phyloP scores from a whole-genome alignment of 2,113 vertebrate species.

The Gracilinanus agilis region DNA sequence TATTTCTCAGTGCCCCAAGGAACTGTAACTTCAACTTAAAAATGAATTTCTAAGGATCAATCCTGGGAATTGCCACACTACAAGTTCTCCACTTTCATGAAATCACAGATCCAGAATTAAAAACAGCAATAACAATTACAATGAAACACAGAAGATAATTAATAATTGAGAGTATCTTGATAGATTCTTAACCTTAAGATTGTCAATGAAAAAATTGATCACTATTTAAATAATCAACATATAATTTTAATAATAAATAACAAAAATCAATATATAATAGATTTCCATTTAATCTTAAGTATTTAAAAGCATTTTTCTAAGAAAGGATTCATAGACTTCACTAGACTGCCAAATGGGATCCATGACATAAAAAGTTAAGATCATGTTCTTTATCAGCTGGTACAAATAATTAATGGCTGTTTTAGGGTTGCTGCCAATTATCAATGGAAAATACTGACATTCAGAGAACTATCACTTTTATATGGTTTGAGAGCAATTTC shows the following conservation, averaged over 20 bases:
- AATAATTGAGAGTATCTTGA: neutral
- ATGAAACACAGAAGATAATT: neutral
- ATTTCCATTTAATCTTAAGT: neutral
- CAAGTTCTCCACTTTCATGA: neutral
- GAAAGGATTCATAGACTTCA: neutral
- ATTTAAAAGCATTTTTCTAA: neutral
- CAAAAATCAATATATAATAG: neutral
- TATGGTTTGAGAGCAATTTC: neutral
- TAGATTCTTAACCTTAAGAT: neutral
- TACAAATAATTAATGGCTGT: neutral
- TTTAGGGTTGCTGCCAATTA: neutral
- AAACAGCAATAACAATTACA: neutral
- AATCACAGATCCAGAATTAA: neutral
- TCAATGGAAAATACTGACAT: neutral
- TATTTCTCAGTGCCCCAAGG: neutral
- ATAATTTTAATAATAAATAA: neutral
- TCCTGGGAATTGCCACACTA: neutral
- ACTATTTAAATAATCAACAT: neutral
- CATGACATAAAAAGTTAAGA: neutral
- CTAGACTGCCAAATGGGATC: neutral
- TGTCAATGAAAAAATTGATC: neutral
- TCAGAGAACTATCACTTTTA: conserved; percentile 3
- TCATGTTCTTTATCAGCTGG: neutral
- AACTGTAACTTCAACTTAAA: neutral
- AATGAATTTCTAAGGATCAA: neutral